These are phyloP conservation scores for Drosophila longiperda DNA, from an alignment of 2,888 invertebrate genomes.

Conservation along the genomic window DNA sequence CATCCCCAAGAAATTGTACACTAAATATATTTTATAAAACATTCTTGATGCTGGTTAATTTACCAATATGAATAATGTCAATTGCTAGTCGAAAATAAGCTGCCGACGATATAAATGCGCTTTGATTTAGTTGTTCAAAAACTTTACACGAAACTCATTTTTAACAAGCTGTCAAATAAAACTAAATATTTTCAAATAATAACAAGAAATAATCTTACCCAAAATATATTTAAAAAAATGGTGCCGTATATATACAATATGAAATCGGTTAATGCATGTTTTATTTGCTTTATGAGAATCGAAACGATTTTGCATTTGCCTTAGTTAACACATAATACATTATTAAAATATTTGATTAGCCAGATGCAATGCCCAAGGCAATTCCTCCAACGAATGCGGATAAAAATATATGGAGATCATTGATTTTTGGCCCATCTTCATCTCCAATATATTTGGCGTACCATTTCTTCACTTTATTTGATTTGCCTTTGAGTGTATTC, in stretches of 20 bases:
- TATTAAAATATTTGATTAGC: conserved; percentile 61
- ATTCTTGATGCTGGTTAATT: not conserved
- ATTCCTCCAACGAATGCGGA: conserved; percentile 92
- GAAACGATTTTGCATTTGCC: conserved; percentile 8
- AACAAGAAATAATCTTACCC: not conserved
- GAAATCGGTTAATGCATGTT: conserved; percentile 13
- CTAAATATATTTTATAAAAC: not conserved
- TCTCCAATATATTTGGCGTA: conserved; percentile 89
- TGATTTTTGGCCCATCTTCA: conserved; percentile 88
- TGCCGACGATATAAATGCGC: not conserved
- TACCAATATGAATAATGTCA: not conserved
- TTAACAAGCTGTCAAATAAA: not conserved
- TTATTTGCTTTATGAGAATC: conserved; percentile 30
- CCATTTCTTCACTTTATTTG: conserved; percentile 91
- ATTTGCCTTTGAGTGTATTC: conserved; percentile 89
- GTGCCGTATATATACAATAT: not conserved
- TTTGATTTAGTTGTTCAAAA: not conserved
- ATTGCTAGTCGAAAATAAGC: not conserved
- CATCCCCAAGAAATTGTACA: no score
- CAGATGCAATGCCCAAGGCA: conserved; percentile 87
- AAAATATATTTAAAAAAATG: not conserved
- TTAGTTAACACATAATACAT: conserved; percentile 34
- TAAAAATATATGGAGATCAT: conserved; percentile 92
- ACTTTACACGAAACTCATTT: not conserved
- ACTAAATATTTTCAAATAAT: not conserved